Evolutionary conservation across 2,113 vertebrate species (phyloP).

Genomic region (Aleadryas rufinucha): DNA sequence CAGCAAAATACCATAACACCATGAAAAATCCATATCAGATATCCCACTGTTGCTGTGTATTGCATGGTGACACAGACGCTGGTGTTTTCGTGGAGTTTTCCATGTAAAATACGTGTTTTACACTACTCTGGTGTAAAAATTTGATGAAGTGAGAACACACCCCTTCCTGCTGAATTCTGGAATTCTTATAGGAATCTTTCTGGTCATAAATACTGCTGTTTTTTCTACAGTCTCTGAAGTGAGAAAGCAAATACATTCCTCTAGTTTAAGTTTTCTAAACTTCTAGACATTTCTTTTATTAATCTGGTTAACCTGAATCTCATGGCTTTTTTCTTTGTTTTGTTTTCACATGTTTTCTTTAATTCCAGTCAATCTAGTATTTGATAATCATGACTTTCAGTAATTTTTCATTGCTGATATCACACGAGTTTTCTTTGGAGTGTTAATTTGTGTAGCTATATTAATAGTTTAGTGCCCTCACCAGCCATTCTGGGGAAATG

Average conservation of each 20-base stretch:
- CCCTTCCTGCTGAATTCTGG: neutral
- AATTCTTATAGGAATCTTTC: neutral
- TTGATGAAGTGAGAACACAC: neutral
- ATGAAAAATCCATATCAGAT: neutral
- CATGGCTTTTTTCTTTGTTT: neutral
- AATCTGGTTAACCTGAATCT: neutral
- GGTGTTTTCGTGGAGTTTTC: neutral
- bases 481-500: constrained; percentile 35
- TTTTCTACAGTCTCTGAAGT: neutral
- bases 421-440: neutral
- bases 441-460: constrained; percentile 2
- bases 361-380: neutral
- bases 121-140: neutral
- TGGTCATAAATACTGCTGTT: neutral
- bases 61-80: neutral
- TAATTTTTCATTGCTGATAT: neutral
- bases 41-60: neutral
- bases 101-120: neutral
- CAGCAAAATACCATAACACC: neutral
- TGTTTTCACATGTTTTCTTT: neutral
- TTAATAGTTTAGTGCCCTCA: constrained; percentile 54
- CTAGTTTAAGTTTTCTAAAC: neutral
- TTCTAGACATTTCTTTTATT: neutral
- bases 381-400: neutral
- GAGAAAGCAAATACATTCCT: neutral